Percentiles rank a stretch among this genome's conserved stretches.
These are phyloP conservation scores for Clupea harengus DNA, from an alignment of 2,113 vertebrate species.

Conservation along the genomic window DNA sequence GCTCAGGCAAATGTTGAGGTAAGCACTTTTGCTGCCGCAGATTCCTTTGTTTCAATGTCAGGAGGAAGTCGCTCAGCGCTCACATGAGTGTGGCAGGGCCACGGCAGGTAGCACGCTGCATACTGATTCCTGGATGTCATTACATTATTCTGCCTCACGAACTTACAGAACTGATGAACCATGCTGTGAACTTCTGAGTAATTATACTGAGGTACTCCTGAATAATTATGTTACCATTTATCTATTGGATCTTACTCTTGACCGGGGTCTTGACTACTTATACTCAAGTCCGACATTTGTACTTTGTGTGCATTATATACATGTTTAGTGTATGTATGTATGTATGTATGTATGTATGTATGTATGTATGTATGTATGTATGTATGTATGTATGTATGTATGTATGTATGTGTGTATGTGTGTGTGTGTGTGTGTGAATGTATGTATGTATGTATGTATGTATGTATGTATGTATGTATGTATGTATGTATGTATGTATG, in stretches of 20 bases:
- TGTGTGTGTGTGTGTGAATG: too few species aligned
- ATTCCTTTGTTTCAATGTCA: slow-evolving; percentile 49
- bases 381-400: too few species aligned
- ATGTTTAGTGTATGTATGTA: neutral
- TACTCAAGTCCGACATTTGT: neutral
- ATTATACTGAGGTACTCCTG: neutral
- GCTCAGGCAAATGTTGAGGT: slow-evolving; percentile 39
- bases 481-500: too few species aligned
- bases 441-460: neutral
- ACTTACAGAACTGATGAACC: neutral
- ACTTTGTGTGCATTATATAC: neutral
- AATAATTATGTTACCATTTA: neutral
- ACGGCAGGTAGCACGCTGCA: neutral
- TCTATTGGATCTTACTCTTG: neutral
- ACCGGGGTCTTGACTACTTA: neutral
- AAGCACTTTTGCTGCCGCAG: slow-evolving; percentile 48
- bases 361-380: too few species aligned
- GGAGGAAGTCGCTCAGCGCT: slow-evolving; percentile 31
- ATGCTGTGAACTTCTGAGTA: too few species aligned
- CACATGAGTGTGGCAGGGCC: neutral
- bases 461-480: neutral
- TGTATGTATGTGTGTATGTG: too few species aligned
- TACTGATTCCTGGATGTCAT: neutral
- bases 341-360: too few species aligned
- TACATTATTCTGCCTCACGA: neutral